phyloP scores from a whole-genome alignment of 2,888 invertebrate species.

The Galeruca laticollis region DNA sequence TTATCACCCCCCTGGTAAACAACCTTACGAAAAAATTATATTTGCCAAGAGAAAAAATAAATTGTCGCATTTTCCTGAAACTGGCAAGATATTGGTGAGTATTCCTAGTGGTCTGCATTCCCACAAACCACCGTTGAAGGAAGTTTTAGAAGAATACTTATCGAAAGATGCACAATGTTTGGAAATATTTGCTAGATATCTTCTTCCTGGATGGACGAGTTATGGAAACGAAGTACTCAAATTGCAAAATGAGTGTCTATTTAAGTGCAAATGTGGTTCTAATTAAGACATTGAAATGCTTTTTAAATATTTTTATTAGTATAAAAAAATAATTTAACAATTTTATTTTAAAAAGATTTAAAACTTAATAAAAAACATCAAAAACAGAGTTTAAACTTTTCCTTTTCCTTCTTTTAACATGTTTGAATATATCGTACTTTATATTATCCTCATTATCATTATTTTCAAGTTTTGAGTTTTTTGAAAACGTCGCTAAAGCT shows the following conservation, averaged over 20 bases:
- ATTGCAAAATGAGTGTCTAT: constrained; percentile 78
- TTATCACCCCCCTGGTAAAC: constrained; percentile 76
- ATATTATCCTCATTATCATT: constrained; percentile 47
- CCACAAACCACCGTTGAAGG: constrained; percentile 91
- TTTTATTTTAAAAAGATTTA: constrained; percentile 14
- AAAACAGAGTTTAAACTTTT: constrained; percentile 52
- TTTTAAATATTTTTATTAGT: too few species aligned
- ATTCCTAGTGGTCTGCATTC: constrained; percentile 94
- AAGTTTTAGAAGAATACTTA: constrained; percentile 73
- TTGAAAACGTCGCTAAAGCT: constrained; percentile 48
- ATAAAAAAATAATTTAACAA: too few species aligned
- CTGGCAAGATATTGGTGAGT: constrained; percentile 78
- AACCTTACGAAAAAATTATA: constrained; percentile 88
- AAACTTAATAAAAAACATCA: constrained; percentile 52
- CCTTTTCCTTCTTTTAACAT: constrained; percentile 46
- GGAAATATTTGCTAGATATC: constrained; percentile 93
- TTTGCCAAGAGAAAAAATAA: constrained; percentile 68
- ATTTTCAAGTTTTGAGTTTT: constrained; percentile 27
- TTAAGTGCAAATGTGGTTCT: constrained; percentile 50
- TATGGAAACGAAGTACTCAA: constrained; percentile 89
- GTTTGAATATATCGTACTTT: constrained; percentile 50
- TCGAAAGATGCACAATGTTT: constrained; percentile 74
- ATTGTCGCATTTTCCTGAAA: constrained; percentile 58
- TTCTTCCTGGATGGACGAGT: constrained; percentile 86
- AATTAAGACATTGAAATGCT: too few species aligned